These are phyloP conservation scores for Drosophila teissieri DNA, from an alignment of 1,140 invertebrate genomes.

Conservation along the genomic window DNA sequence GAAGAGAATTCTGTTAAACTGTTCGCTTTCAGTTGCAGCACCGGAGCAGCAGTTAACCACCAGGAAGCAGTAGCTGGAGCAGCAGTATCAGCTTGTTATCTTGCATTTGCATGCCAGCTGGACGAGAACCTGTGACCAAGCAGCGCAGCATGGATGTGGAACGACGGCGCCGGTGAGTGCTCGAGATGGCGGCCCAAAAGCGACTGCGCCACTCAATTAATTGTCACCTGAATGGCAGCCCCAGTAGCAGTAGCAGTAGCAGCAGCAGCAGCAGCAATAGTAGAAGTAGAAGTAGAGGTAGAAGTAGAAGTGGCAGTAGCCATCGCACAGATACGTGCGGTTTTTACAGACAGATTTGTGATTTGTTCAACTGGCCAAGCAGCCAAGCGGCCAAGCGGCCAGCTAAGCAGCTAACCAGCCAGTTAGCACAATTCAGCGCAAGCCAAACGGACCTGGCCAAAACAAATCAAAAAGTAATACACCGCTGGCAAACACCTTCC, in stretches of 20 bases:
- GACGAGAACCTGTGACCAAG: constrained; percentile 10
- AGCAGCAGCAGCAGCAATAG: neutral
- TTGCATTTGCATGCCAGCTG: constrained; percentile 12
- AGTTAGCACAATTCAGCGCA: constrained; percentile 19
- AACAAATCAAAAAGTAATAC: constrained; percentile 59
- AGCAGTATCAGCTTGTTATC: neutral
- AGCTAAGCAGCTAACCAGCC: neutral
- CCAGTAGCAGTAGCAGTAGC: too few species aligned
- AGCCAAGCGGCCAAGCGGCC: neutral
- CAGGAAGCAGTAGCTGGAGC: neutral
- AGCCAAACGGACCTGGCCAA: constrained; percentile 14
- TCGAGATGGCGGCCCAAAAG: constrained; percentile 23
- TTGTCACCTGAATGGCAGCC: constrained; percentile 39
- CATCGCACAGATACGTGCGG: constrained; percentile 36
- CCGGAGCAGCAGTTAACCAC: neutral
- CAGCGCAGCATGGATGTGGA: constrained; percentile 62
- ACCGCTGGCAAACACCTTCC: constrained; percentile 76
- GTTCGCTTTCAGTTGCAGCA: neutral
- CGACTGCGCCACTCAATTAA: constrained; percentile 50
- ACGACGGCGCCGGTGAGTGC: constrained; percentile 73
- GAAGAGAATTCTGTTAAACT: neutral
- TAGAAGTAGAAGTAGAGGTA: neutral
- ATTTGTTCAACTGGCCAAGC: constrained; percentile 8
- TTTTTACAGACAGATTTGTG: constrained; percentile 20
- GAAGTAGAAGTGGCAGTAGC: neutral